Conservation (phyloP, 2,113 vertebrate species). For the Eptesicus fuscus region DNA sequence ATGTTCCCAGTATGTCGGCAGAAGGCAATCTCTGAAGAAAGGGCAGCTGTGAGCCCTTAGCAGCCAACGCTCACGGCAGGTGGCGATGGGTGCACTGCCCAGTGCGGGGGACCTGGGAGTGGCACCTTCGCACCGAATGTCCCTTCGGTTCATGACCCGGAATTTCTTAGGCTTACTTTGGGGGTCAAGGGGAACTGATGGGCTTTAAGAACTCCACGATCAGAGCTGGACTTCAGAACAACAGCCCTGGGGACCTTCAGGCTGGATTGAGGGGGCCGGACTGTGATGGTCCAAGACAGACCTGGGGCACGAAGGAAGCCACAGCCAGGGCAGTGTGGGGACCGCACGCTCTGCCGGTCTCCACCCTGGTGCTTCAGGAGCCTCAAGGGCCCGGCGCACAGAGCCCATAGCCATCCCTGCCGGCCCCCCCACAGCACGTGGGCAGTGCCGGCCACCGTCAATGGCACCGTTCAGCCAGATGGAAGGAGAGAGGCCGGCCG, state of each 20-base stretch:
- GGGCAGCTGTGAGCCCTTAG: background rate
- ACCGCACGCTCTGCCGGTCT: fast-evolving
- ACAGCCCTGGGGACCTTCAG: background rate
- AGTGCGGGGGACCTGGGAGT: background rate
- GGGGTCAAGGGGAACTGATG: fast-evolving
- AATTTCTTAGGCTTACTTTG: background rate
- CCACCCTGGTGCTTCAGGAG: background rate
- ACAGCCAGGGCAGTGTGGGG: fast-evolving
- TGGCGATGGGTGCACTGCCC: fast-evolving
- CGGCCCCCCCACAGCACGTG: background rate
- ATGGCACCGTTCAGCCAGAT: conserved; percentile 78
- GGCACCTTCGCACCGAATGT: background rate
- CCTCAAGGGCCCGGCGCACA: background rate
- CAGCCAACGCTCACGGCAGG: too few species aligned
- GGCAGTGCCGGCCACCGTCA: conserved; percentile 70
- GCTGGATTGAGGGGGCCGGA: background rate
- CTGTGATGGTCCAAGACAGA: fast-evolving
- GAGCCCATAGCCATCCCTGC: conserved; percentile 60
- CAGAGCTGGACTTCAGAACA: background rate
- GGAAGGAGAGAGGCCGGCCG: conserved; percentile 83
- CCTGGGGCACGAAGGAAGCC: fast-evolving
- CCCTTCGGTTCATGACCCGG: background rate
- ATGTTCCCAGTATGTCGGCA: fast-evolving
- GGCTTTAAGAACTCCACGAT: background rate
- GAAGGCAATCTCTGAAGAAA: background rate